These are phyloP conservation scores for Phrynocephalus guinanensis DNA, from an alignment of 2,797 vertebrate species.

Conservation along the genomic window DNA sequence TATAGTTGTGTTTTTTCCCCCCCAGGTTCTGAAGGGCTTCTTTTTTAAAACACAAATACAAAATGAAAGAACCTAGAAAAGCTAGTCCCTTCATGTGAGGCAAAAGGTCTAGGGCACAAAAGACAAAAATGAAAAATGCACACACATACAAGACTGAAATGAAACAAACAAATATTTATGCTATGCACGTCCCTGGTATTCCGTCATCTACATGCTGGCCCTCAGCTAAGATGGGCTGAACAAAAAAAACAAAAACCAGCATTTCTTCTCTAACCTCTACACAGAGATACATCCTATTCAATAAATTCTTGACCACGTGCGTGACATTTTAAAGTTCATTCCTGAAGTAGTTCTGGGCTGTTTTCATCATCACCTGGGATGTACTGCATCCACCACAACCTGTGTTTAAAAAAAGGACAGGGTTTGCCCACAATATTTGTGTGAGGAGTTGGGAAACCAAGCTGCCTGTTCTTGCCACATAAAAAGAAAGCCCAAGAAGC, in stretches of 20 bases:
- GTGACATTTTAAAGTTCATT: background rate
- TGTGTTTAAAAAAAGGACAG: background rate
- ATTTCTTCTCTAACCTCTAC: background rate
- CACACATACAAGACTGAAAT: too few relatives aligned
- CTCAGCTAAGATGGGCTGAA: background rate
- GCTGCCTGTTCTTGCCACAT: background rate
- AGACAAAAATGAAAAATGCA: too few relatives aligned
- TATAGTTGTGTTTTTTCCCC: too few relatives aligned
- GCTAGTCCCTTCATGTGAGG: too few relatives aligned
- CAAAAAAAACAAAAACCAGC: background rate
- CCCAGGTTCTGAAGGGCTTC: too few relatives aligned
- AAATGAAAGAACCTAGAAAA: too few relatives aligned
- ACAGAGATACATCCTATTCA: background rate
- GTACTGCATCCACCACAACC: background rate
- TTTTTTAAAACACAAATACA: too few relatives aligned
- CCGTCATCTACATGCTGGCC: background rate
- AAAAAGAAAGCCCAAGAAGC: too few relatives aligned
- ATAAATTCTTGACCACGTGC: too few relatives aligned
- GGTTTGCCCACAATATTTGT: background rate
- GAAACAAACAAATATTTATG: background rate
- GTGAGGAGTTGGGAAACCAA: background rate
- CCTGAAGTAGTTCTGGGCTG: background rate
- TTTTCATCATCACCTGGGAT: background rate
- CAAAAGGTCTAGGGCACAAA: too few relatives aligned
- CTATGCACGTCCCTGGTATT: background rate